phyloP scores from a whole-genome alignment of 2,888 invertebrate genomes.

The Agrochola lota region DNA sequence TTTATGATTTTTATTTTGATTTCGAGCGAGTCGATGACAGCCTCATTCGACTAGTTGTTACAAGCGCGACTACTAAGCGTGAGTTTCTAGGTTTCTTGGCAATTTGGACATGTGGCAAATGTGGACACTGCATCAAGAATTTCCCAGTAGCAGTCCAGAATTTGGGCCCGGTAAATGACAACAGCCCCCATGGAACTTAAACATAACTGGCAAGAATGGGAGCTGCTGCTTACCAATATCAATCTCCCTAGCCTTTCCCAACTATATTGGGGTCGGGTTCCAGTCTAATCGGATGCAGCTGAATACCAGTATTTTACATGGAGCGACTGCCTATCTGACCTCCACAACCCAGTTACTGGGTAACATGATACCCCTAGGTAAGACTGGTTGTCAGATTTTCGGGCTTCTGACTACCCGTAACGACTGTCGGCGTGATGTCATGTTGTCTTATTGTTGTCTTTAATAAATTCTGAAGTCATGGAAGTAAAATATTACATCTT shows the following conservation, averaged over 20 bases:
- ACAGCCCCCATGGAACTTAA: no score
- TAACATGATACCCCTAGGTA: no score
- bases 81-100: background rate
- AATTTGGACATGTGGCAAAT: background rate
- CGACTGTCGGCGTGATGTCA: background rate
- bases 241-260: no score
- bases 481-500: slow-evolving; percentile 7
- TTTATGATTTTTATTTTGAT: background rate
- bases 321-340: no score
- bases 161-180: background rate
- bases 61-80: background rate
- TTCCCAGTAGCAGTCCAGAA: background rate
- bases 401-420: no score
- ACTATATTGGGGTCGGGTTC: no score
- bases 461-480: slow-evolving; percentile 8
- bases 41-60: background rate
- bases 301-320: no score
- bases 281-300: no score
- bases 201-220: background rate
- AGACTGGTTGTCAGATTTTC: no score
- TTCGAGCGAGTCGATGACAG: background rate
- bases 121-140: background rate
- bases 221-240: background rate
- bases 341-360: no score
- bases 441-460: background rate